phyloP scores from a whole-genome alignment of 2,113 vertebrate genomes.

The Cettia cetti region DNA sequence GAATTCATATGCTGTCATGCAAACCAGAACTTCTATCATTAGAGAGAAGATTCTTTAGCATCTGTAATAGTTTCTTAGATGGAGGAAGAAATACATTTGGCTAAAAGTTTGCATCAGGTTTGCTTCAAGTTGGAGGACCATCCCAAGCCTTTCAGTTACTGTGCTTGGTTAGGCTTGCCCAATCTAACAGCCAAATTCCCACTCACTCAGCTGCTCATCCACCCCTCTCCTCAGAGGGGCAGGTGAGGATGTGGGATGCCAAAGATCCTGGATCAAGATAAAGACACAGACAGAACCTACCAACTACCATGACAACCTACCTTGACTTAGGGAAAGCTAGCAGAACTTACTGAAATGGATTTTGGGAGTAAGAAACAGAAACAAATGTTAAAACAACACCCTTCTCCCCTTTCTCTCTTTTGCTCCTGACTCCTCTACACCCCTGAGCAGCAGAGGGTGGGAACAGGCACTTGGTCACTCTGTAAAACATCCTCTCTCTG shows the following conservation, averaged over 20 bases:
- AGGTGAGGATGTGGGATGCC: not conserved
- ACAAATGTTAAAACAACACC: not conserved
- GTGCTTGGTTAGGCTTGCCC: not conserved
- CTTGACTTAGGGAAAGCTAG: rapidly evolving
- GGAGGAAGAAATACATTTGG: not conserved
- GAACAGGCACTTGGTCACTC: not conserved
- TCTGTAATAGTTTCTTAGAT: not conserved
- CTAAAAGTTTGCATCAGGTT: not conserved
- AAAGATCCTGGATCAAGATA: not conserved
- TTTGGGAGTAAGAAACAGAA: not conserved
- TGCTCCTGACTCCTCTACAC: not conserved
- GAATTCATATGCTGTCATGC: not conserved
- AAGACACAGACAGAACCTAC: not conserved
- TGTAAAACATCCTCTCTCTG: not conserved
- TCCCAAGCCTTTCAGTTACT: not conserved
- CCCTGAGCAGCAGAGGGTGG: rapidly evolving
- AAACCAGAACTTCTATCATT: not conserved
- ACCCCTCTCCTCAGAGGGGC: not conserved
- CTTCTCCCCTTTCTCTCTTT: not conserved
- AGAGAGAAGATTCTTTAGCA: not conserved
- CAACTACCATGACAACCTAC: not conserved
- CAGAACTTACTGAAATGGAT: not conserved
- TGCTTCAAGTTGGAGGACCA: not conserved
- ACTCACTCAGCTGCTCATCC: not conserved
- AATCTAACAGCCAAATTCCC: not conserved